phyloP scores from a whole-genome alignment of 2,888 invertebrate genomes.

The Ischnus inquisitorius region DNA sequence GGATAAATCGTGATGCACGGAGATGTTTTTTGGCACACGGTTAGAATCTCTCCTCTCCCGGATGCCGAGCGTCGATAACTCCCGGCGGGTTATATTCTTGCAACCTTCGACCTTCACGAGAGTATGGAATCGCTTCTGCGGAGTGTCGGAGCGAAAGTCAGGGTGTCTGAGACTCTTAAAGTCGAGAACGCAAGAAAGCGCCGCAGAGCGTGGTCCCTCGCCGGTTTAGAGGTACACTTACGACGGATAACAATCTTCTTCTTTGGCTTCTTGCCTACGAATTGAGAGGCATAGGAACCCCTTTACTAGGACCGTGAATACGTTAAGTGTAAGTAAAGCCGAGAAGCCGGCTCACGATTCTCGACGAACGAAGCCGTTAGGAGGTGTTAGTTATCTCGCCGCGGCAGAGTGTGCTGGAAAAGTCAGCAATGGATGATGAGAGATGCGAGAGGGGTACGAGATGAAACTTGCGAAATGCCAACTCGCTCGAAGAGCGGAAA shows the following conservation, averaged over 20 bases:
- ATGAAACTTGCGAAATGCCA: constrained; percentile 54
- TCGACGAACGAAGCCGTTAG: constrained; percentile 59
- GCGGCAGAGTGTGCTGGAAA: constrained; percentile 55
- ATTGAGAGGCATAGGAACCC: constrained; percentile 41
- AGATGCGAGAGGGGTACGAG: constrained; percentile 41
- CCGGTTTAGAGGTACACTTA: constrained; percentile 38
- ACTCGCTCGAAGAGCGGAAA: constrained; percentile 40
- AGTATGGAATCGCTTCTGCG: constrained; percentile 9
- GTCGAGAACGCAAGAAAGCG: constrained; percentile 37
- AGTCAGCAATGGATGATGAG: constrained; percentile 39
- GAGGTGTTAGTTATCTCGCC: constrained; percentile 75
- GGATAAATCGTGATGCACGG: constrained; percentile 42
- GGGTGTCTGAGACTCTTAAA: constrained; percentile 2
- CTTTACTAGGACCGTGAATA: constrained; percentile 41
- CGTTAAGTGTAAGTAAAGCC: constrained; percentile 8
- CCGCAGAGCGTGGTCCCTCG: constrained; percentile 6
- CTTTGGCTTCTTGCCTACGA: constrained; percentile 46
- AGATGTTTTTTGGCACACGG: constrained; percentile 59
- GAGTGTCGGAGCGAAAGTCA: constrained; percentile 32
- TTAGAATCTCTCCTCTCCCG: constrained; percentile 9
- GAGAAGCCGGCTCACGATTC: constrained; percentile 35
- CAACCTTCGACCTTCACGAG: constrained; percentile 51
- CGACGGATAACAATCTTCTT: constrained; percentile 55
- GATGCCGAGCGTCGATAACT: constrained; percentile 34
- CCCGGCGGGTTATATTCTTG: constrained; percentile 45